Percentiles rank a stretch among this genome's conserved stretches.
These are phyloP conservation scores for Anhinga rufa DNA, from an alignment of 2,113 vertebrate species.

Conservation along the genomic window DNA sequence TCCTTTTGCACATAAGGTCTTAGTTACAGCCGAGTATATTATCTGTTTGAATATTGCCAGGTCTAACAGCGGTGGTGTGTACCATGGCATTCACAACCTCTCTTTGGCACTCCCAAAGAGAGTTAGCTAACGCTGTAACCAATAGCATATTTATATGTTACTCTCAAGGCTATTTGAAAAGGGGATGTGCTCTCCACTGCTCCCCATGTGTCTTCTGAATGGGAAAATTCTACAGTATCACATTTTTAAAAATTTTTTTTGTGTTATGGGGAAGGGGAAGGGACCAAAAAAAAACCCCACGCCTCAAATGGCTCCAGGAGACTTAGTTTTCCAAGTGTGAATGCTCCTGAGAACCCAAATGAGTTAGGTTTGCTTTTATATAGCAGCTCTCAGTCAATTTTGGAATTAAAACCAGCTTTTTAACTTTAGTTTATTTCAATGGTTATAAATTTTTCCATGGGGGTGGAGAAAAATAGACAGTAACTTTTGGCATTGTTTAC, in stretches of 20 bases:
- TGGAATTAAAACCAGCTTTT: constrained; percentile 32
- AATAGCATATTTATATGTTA: background rate
- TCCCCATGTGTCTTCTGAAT: background rate
- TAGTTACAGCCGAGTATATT: background rate
- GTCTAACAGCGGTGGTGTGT: background rate
- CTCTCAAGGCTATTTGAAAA: background rate
- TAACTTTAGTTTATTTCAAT: constrained; percentile 16
- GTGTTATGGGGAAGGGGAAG: background rate
- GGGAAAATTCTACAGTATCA: background rate
- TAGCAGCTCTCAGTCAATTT: constrained; percentile 31
- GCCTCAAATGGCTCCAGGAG: background rate
- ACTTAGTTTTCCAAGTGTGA: background rate
- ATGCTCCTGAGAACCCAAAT: constrained; percentile 1
- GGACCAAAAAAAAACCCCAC: background rate
- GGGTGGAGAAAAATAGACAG: constrained; percentile 35
- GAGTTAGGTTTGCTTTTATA: background rate
- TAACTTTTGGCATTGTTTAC: constrained; percentile 40
- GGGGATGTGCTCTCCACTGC: background rate
- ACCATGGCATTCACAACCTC: background rate
- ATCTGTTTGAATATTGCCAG: background rate
- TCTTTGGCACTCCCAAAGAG: constrained; percentile 2
- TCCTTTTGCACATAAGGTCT: background rate
- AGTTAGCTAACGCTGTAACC: background rate
- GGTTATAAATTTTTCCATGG: constrained; percentile 3
- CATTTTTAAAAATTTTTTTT: background rate